Evolutionary conservation across 1,140 invertebrate genomes (phyloP).

Genomic region (Drosophila bocki): DNA sequence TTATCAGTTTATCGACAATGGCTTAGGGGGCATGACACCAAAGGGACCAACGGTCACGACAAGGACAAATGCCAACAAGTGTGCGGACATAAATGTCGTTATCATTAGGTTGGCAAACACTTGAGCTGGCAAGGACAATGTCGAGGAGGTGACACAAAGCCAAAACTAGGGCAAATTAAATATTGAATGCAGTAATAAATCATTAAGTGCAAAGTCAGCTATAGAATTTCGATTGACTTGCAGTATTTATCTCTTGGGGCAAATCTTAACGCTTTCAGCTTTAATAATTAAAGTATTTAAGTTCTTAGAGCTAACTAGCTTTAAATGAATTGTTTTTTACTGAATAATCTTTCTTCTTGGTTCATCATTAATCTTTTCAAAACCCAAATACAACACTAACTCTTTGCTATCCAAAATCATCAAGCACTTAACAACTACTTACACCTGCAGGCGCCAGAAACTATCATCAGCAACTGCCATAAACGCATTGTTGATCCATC

Average conservation of each 20-base stretch:
- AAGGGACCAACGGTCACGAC: conserved; percentile 54
- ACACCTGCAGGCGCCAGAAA: conserved; percentile 22
- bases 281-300: background rate
- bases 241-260: too few species aligned
- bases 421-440: conserved; percentile 36
- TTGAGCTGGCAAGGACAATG: conserved; percentile 15
- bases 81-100: conserved; percentile 64
- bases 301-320: background rate
- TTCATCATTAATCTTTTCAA: conserved; percentile 15
- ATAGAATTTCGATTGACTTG: background rate
- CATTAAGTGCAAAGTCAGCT: background rate
- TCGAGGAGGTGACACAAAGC: background rate
- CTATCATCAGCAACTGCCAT: conserved; percentile 15
- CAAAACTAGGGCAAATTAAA: conserved; percentile 10
- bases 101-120: conserved; percentile 53
- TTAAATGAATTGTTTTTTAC: background rate
- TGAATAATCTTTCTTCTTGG: background rate
- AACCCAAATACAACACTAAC: background rate
- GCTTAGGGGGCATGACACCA: conserved; percentile 6
- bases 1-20: conserved; percentile 40
- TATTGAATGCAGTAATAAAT: conserved; percentile 27
- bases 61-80: conserved; percentile 79
- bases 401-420: conserved; percentile 5
- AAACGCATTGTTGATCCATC: conserved; percentile 44
- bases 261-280: too few species aligned